These are phyloP conservation scores for Orussus abietinus DNA, from an alignment of 1,140 invertebrate species.

Conservation along the genomic window DNA sequence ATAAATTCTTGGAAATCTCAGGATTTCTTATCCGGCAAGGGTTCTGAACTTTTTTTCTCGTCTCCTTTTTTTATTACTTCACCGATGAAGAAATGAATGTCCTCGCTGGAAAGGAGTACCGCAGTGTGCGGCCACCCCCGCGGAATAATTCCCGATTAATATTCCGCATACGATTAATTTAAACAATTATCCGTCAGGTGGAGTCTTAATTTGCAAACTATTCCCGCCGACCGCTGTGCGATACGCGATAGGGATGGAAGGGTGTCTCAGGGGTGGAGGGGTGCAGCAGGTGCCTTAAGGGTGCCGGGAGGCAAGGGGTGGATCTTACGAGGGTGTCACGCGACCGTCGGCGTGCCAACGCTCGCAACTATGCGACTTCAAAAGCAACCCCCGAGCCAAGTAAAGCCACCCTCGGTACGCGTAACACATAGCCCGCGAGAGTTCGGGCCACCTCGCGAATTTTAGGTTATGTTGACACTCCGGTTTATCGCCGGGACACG, in stretches of 20 bases:
- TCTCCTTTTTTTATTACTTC: too few relatives aligned
- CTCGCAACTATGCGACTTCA: slow-evolving; percentile 41
- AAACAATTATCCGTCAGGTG: too few relatives aligned
- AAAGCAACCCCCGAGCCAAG: slow-evolving; percentile 22
- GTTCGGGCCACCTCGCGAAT: slow-evolving; percentile 16
- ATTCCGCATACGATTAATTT: too few relatives aligned
- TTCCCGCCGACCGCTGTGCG: slow-evolving; percentile 18
- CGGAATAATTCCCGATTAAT: too few relatives aligned
- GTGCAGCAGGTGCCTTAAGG: slow-evolving; percentile 3
- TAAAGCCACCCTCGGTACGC: slow-evolving; percentile 1
- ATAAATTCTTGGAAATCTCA: too few relatives aligned
- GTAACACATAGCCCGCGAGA: background rate
- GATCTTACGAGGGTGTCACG: slow-evolving; percentile 16
- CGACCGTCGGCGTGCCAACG: slow-evolving; percentile 35
- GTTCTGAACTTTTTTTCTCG: too few relatives aligned
- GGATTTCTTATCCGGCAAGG: too few relatives aligned
- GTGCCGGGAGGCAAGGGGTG: background rate
- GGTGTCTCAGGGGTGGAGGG: slow-evolving; percentile 1
- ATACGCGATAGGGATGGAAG: background rate
- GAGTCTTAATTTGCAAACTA: slow-evolving; percentile 39
- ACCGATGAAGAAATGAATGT: too few relatives aligned
- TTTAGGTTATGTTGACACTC: slow-evolving; percentile 33
- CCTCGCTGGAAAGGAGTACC: too few relatives aligned
- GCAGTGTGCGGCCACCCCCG: too few relatives aligned
- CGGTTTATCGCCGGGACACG: slow-evolving; percentile 11